Evolutionary conservation across 1,140 invertebrate genomes (phyloP).

Genomic region (Drosophila mojavensis): DNA sequence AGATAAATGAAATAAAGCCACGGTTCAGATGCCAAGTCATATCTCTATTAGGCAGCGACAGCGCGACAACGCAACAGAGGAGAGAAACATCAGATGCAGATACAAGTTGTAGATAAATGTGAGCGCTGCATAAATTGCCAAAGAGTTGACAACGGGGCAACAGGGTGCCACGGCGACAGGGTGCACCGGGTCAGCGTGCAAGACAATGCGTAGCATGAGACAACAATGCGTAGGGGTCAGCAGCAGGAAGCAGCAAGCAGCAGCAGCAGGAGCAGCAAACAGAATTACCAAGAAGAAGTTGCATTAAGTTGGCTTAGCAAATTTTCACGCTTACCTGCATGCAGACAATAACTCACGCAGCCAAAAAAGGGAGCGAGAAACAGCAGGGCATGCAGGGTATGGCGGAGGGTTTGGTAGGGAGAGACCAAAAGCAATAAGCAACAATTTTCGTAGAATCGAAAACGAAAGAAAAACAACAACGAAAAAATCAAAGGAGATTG

Average conservation of each 20-base stretch:
- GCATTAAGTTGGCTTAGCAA: constrained; percentile 79
- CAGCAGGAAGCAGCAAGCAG: constrained; percentile 27
- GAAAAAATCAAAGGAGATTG: constrained; percentile 12
- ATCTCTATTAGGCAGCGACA: constrained; percentile 62
- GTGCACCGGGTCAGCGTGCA: constrained; percentile 27
- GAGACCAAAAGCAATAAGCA: constrained; percentile 74
- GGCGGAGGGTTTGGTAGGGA: constrained; percentile 23
- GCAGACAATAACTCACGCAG: constrained; percentile 56
- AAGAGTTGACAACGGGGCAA: constrained; percentile 2
- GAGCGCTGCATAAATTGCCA: constrained; percentile 46
- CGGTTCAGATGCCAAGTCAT: constrained; percentile 38
- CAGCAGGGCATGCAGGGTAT: constrained; percentile 3
- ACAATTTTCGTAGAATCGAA: constrained; percentile 64
- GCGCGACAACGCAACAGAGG: constrained; percentile 8
- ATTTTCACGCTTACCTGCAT: constrained; percentile 75
- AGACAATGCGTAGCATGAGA: constrained; percentile 50
- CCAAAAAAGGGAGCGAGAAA: neutral
- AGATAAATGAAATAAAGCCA: constrained; percentile 73
- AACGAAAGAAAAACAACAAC: constrained; percentile 30
- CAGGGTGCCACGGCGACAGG: constrained; percentile 3
- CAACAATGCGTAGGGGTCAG: constrained; percentile 60
- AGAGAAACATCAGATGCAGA: constrained; percentile 22
- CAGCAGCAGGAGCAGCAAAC: constrained; percentile 17
- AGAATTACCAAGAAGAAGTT: constrained; percentile 57
- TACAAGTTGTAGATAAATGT: constrained; percentile 44